A percentile compares a stretch with the other conserved stretches of the same genome.
Evolutionary conservation across 1,140 invertebrate genomes (phyloP).

Genomic region (Lerema accius): DNA sequence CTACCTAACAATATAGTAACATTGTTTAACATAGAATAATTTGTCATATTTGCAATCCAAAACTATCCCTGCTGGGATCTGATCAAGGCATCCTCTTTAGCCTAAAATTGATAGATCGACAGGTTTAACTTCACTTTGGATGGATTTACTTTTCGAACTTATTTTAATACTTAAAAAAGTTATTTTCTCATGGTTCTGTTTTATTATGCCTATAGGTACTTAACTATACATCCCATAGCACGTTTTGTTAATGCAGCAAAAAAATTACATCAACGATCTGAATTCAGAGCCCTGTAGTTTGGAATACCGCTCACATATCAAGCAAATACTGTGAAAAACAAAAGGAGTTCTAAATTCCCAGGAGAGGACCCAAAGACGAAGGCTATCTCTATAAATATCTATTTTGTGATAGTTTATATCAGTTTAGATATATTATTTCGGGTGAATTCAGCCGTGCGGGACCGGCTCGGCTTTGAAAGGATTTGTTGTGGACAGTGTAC

Average conservation of each 20-base stretch:
- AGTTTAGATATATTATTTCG: constrained; percentile 36
- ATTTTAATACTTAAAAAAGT: too few relatives aligned
- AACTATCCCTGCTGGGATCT: too few relatives aligned
- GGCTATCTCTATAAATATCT: constrained; percentile 35
- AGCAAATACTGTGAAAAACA: constrained; percentile 15
- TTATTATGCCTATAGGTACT: too few relatives aligned
- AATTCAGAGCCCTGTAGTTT: background rate
- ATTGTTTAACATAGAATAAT: too few relatives aligned
- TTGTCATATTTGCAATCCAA: too few relatives aligned
- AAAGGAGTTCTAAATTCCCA: constrained; percentile 26
- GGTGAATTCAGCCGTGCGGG: constrained; percentile 33
- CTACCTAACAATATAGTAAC: too few relatives aligned
- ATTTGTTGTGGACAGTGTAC: constrained; percentile 53
- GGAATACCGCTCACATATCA: constrained; percentile 5
- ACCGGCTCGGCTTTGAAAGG: constrained; percentile 54
- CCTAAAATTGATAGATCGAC: too few relatives aligned
- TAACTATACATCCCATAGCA: too few relatives aligned
- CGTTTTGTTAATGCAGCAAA: background rate
- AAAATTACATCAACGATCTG: background rate
- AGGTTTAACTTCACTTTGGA: too few relatives aligned
- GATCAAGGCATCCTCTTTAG: too few relatives aligned
- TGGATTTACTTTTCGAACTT: too few relatives aligned
- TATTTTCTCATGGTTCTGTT: too few relatives aligned
- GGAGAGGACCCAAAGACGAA: constrained; percentile 16
- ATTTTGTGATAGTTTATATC: constrained; percentile 35